A percentile compares a stretch with the other conserved stretches of the same genome.
phyloP scores from a whole-genome alignment of 2,113 vertebrate species.

The Melanerpes formicivorus region DNA sequence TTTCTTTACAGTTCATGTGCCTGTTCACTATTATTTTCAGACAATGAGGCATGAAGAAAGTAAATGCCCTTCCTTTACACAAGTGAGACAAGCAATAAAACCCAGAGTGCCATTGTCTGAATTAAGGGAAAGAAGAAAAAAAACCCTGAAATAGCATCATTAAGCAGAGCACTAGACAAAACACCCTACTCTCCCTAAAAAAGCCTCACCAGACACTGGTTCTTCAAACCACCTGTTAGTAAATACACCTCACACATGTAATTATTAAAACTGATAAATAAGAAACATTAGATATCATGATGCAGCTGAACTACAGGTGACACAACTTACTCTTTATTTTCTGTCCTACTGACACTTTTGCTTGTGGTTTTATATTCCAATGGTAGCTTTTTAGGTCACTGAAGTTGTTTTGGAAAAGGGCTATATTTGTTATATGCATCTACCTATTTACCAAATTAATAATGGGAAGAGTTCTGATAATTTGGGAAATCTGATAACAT shows the following conservation, averaged over 20 bases:
- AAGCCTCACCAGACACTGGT: neutral
- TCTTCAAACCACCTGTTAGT: neutral
- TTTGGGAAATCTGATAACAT: neutral
- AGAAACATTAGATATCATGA: neutral
- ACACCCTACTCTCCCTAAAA: neutral
- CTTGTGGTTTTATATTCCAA: neutral
- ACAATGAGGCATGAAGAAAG: neutral
- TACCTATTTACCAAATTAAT: neutral
- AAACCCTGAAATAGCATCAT: neutral
- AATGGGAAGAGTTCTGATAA: neutral
- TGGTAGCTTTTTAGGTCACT: neutral
- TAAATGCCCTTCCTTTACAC: neutral
- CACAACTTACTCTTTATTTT: neutral
- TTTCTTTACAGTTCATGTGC: neutral
- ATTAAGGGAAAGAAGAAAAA: neutral
- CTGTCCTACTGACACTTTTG: neutral
- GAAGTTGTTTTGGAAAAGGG: neutral
- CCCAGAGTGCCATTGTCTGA: neutral
- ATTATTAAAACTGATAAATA: neutral
- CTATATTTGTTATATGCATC: neutral
- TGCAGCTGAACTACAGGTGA: neutral
- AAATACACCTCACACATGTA: neutral
- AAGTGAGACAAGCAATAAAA: neutral
- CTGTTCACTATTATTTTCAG: slow-evolving; percentile 29
- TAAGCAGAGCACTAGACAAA: neutral